Percentiles rank a stretch among this genome's conserved stretches.
phyloP scores from a whole-genome alignment of 2,888 invertebrate species.

The Spatulosminthurus flaviceps region DNA sequence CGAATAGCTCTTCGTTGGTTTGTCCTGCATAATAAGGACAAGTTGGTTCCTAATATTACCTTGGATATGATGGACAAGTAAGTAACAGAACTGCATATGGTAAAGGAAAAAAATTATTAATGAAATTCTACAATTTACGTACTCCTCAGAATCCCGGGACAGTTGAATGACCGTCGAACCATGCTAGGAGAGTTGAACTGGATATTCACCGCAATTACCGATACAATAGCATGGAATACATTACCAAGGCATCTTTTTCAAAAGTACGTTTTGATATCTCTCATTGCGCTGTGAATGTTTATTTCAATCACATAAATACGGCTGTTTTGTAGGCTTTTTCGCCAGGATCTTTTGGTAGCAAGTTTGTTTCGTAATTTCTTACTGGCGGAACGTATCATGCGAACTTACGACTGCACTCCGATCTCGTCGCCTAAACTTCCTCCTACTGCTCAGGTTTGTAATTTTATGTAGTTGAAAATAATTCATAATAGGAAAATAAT shows the following conservation, averaged over 20 bases:
- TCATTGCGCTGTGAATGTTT: too few relatives aligned
- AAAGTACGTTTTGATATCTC: slow-evolving; percentile 42
- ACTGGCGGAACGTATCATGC: slow-evolving; percentile 93
- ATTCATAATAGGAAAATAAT: too few relatives aligned
- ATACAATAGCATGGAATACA: slow-evolving; percentile 99
- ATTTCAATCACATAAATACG: too few relatives aligned
- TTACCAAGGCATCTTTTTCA: slow-evolving; percentile 71
- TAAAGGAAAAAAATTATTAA: too few relatives aligned
- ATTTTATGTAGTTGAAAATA: slow-evolving; percentile 28
- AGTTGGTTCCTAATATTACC: slow-evolving; percentile 82
- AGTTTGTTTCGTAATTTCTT: slow-evolving; percentile 97
- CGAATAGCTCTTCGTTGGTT: slow-evolving; percentile 96
- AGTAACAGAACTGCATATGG: slow-evolving; percentile 66
- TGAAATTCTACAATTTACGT: too few relatives aligned
- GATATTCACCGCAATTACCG: slow-evolving; percentile 99
- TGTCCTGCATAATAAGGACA: slow-evolving; percentile 83
- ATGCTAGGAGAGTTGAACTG: slow-evolving; percentile 99
- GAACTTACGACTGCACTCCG: slow-evolving; percentile 97
- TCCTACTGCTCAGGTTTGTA: slow-evolving; percentile 78
- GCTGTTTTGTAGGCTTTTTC: slow-evolving; percentile 78
- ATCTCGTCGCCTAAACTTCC: slow-evolving; percentile 91
- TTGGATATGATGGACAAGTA: slow-evolving; percentile 91
- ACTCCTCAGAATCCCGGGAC: slow-evolving; percentile 96
- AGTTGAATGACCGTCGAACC: slow-evolving; percentile 90
- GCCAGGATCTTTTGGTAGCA: slow-evolving; percentile 98